A percentile compares a stretch with the other conserved stretches of the same genome.
These are phyloP conservation scores for Tinea trinotella DNA, from an alignment of 2,888 invertebrate genomes.

Conservation along the genomic window DNA sequence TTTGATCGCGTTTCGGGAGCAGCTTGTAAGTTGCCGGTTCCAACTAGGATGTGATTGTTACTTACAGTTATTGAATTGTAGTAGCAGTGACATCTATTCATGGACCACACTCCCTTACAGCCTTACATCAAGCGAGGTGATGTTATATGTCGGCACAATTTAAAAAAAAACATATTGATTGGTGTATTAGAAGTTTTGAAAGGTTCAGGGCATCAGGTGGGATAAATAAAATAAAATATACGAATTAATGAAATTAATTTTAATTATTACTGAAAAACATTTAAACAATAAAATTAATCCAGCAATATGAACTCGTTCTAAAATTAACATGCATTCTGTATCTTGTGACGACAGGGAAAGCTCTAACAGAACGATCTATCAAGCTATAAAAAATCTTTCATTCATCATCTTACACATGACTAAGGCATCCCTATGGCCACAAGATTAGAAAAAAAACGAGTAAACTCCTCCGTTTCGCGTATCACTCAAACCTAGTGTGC, in stretches of 20 bases:
- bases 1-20: no score
- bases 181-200: no score
- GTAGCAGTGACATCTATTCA: no score
- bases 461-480: neutral
- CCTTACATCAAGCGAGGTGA: no score
- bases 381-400: conserved; percentile 36
- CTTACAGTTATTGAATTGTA: no score
- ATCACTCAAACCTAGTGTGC: neutral
- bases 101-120: no score
- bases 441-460: neutral
- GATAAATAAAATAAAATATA: neutral
- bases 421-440: neutral
- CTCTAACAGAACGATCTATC: conserved; percentile 7
- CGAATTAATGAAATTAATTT: conserved; percentile 11
- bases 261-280: conserved; percentile 15
- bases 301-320: conserved; percentile 2
- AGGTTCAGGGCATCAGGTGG: no score
- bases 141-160: no score
- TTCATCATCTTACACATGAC: conserved; percentile 54
- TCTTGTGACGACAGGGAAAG: neutral
- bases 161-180: no score
- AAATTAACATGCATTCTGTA: neutral
- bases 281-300: conserved; percentile 7
- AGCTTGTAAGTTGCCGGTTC: no score
- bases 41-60: no score